Conservation (phyloP, 2,888 invertebrate genomes). For the Yponomeuta plumbellus region DNA sequence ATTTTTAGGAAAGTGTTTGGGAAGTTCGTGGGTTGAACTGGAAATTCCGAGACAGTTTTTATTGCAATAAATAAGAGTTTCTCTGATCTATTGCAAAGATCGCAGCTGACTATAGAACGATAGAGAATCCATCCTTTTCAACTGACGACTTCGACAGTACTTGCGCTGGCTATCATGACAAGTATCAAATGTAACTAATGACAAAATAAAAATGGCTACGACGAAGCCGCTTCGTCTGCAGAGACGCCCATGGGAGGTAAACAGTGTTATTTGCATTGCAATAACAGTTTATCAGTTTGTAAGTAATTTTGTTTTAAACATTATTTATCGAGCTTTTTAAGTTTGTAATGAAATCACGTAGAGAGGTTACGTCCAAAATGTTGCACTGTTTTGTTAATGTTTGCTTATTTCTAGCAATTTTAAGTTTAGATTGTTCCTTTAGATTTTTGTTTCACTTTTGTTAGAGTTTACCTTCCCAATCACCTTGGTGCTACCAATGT, state of each 20-base stretch:
- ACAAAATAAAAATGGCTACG: not conserved
- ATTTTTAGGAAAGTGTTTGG: not conserved
- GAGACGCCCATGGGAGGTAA: not conserved
- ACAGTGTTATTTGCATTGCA: not conserved
- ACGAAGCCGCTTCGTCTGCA: not conserved
- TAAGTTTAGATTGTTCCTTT: slow-evolving; percentile 4
- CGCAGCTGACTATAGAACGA: not conserved
- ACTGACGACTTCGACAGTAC: not conserved
- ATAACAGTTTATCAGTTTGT: slow-evolving; percentile 30
- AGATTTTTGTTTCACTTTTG: not conserved
- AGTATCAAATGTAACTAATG: slow-evolving; percentile 2
- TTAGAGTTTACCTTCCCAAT: not conserved
- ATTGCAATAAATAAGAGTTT: not conserved
- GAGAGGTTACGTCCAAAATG: slow-evolving; percentile 34
- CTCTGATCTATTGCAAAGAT: slow-evolving; percentile 1
- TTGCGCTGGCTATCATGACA: slow-evolving; percentile 6
- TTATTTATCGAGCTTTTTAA: slow-evolving; percentile 43
- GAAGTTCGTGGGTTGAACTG: not conserved
- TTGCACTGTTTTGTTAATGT: slow-evolving; percentile 24
- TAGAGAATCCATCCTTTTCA: not conserved
- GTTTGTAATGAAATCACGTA: slow-evolving; percentile 43
- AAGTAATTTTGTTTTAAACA: slow-evolving; percentile 49
- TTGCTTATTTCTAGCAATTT: slow-evolving; percentile 9
- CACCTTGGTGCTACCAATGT: slow-evolving; percentile 7
- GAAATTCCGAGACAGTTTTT: not conserved